Evolutionary conservation across 2,113 vertebrate genomes (phyloP).

Genomic region (Coryphaenoides rupestris): DNA sequence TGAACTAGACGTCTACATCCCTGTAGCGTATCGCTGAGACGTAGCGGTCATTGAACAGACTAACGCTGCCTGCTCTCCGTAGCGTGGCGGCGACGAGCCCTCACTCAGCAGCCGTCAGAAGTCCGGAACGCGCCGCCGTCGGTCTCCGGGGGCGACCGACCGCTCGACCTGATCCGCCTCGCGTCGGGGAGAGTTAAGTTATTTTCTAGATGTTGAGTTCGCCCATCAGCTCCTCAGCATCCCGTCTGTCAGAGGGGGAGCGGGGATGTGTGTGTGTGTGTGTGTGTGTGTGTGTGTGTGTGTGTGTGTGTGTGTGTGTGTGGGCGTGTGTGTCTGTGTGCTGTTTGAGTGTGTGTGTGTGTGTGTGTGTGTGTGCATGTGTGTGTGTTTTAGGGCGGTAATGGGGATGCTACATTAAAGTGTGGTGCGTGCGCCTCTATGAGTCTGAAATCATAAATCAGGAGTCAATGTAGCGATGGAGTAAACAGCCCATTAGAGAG

Average conservation of each 20-base stretch:
- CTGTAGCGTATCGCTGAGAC: not conserved
- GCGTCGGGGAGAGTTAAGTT: constrained; percentile 53
- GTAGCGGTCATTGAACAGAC: no score
- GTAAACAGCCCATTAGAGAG: constrained; percentile 68
- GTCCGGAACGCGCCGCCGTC: not conserved
- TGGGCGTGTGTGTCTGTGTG: not conserved
- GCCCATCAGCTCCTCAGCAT: constrained; percentile 77
- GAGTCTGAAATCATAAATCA: constrained; percentile 70
- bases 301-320: constrained; percentile 38
- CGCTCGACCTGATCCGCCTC: constrained; percentile 45
- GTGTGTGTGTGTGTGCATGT: constrained; percentile 13
- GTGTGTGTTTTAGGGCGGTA: constrained; percentile 18
- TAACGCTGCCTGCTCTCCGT: constrained; percentile 62
- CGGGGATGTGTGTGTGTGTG: no score
- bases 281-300: no score
- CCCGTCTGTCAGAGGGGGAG: constrained; percentile 51
- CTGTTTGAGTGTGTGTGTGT: no score
- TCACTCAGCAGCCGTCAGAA: constrained; percentile 46
- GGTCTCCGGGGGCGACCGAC: constrained; percentile 43
- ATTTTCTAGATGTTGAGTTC: constrained; percentile 69
- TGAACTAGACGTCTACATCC: not conserved
- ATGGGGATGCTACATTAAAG: constrained; percentile 70
- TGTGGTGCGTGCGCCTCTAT: constrained; percentile 61
- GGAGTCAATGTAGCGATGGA: constrained; percentile 51
- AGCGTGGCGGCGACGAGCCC: constrained; percentile 11